These are phyloP conservation scores for Parnassius orleans DNA, from an alignment of 2,888 invertebrate genomes.

Conservation along the genomic window DNA sequence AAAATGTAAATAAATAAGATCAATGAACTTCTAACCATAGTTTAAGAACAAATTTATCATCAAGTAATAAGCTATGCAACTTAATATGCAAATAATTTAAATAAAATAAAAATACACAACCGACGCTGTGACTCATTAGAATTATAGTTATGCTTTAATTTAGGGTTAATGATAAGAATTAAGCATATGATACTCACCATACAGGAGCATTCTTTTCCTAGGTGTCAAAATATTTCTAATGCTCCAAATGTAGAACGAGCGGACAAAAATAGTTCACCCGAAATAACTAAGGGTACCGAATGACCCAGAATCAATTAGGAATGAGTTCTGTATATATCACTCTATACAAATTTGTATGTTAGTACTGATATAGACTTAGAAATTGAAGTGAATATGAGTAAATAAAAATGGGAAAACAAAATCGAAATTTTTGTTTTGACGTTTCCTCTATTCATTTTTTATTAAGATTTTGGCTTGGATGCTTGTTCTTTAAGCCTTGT, in stretches of 20 bases:
- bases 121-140: not conserved
- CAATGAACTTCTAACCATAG: too few relatives aligned
- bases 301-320: slow-evolving; percentile 25
- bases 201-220: slow-evolving; percentile 73
- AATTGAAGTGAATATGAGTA: slow-evolving; percentile 35
- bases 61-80: too few relatives aligned
- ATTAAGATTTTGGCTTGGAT: too few relatives aligned
- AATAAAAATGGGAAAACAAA: slow-evolving; percentile 57
- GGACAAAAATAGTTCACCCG: slow-evolving; percentile 75
- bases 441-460: slow-evolving; percentile 37
- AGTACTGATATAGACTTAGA: slow-evolving; percentile 31
- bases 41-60: too few relatives aligned
- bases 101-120: too few relatives aligned
- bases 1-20: too few relatives aligned
- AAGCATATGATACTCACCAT: slow-evolving; percentile 51
- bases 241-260: slow-evolving; percentile 76
- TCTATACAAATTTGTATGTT: slow-evolving; percentile 1
- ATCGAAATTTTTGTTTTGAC: slow-evolving; percentile 71
- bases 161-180: not conserved
- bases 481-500: too few relatives aligned
- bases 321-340: slow-evolving; percentile 16
- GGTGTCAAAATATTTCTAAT: slow-evolving; percentile 74
- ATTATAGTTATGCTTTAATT: too few relatives aligned
- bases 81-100: too few relatives aligned
- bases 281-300: slow-evolving; percentile 59